phyloP scores from a whole-genome alignment of 2,797 vertebrate genomes.

The Percopsis omiscomaycus region DNA sequence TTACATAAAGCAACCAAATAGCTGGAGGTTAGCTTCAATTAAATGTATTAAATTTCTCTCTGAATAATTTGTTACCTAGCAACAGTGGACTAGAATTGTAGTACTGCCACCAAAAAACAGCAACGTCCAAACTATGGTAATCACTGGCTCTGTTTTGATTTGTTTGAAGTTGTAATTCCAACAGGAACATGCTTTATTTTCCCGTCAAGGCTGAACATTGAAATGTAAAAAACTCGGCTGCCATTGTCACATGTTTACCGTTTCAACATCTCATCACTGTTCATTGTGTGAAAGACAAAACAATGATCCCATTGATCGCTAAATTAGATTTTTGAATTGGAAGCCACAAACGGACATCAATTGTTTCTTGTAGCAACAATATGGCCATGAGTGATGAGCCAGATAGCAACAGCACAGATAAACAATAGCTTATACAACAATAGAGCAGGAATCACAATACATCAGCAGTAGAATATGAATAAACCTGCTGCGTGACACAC shows the following conservation, averaged over 20 bases:
- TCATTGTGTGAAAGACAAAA: conserved; percentile 60
- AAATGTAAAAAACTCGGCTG: conserved; percentile 20
- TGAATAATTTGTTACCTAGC: neutral
- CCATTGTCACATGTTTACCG: conserved; percentile 49
- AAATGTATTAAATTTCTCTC: too few species aligned
- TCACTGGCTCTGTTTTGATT: conserved; percentile 9
- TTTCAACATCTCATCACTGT: conserved; percentile 53
- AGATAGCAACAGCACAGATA: conserved; percentile 59
- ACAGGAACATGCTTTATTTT: conserved; percentile 25
- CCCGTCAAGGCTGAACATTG: conserved; percentile 23
- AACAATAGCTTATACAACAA: conserved; percentile 64
- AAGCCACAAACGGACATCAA: conserved; percentile 46
- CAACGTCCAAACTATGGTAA: conserved; percentile 4
- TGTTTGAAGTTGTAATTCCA: conserved; percentile 9
- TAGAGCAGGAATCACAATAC: conserved; percentile 31
- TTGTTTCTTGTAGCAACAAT: conserved; percentile 61
- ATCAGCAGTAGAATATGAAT: conserved; percentile 6
- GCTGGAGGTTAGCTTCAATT: too few species aligned
- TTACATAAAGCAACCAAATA: too few species aligned
- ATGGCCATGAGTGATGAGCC: conserved; percentile 64
- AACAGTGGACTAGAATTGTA: neutral
- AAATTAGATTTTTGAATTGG: conserved; percentile 55
- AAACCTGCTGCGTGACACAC: conserved; percentile 1
- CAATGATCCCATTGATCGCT: conserved; percentile 44
- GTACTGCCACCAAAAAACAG: neutral